Conservation (phyloP, 2,888 invertebrate genomes). For the Amphipyra tragopoginis region DNA sequence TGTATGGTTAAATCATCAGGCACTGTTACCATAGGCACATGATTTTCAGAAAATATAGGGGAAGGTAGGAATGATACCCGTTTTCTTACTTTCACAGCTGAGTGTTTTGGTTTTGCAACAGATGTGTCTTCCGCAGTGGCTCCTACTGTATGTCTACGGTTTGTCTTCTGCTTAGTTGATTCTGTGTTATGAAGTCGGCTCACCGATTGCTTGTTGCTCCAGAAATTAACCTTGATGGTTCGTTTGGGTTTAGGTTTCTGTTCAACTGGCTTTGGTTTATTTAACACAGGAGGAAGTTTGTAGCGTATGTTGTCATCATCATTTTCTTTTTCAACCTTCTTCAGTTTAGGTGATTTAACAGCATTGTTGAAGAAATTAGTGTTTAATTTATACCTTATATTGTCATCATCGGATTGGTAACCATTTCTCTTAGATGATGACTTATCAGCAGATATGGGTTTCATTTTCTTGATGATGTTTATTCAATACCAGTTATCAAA, state of each 20-base stretch:
- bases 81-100: constrained; percentile 79
- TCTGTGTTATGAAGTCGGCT: constrained; percentile 71
- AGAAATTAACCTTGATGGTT: constrained; percentile 86
- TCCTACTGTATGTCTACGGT: constrained; percentile 77
- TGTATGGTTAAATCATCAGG: constrained; percentile 88
- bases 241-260: constrained; percentile 78
- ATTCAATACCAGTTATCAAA: constrained; percentile 10
- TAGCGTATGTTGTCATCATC: constrained; percentile 81
- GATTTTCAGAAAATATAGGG: constrained; percentile 83
- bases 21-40: constrained; percentile 86
- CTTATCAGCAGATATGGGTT: constrained; percentile 65
- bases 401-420: constrained; percentile 84
- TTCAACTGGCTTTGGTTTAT: constrained; percentile 68
- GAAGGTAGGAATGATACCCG: constrained; percentile 84
- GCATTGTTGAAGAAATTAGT: constrained; percentile 71
- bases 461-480: constrained; percentile 65
- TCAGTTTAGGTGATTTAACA: constrained; percentile 59
- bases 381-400: constrained; percentile 82
- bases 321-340: constrained; percentile 63
- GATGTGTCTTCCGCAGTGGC: constrained; percentile 57
- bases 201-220: constrained; percentile 79
- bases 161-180: constrained; percentile 65
- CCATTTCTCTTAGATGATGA: constrained; percentile 71
- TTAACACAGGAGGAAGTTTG: constrained; percentile 75
- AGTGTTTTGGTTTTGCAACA: constrained; percentile 68